Percentiles rank a stretch among this genome's conserved stretches.
These are phyloP conservation scores for Ellobius talpinus DNA, from an alignment of 2,113 vertebrate species.

Conservation along the genomic window DNA sequence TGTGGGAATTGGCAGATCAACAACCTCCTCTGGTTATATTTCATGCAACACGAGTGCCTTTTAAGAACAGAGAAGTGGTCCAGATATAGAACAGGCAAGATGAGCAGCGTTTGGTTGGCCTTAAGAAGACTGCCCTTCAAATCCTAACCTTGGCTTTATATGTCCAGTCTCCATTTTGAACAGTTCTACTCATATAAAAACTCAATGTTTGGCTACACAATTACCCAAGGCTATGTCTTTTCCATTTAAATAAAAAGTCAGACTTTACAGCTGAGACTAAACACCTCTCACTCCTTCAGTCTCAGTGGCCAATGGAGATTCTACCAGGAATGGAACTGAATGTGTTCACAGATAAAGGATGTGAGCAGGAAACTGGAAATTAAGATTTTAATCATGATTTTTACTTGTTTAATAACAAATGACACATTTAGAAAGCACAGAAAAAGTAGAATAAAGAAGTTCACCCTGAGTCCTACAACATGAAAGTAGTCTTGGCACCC, in stretches of 20 bases:
- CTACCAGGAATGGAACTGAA: background rate
- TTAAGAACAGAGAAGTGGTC: rapidly evolving
- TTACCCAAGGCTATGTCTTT: background rate
- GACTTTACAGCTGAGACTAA: background rate
- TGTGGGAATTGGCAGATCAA: background rate
- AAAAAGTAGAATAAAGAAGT: background rate
- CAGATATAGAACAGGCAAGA: background rate
- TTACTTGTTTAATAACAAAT: background rate
- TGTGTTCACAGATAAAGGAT: background rate
- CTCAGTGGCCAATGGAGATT: no score
- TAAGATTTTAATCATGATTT: background rate
- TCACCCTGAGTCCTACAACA: background rate
- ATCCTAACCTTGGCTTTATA: background rate
- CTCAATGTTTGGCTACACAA: background rate
- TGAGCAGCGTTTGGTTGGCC: background rate
- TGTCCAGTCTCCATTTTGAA: background rate
- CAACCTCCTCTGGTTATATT: background rate
- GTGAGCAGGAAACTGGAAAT: background rate
- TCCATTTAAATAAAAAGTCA: constrained; percentile 18
- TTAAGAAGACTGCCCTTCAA: background rate
- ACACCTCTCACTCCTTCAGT: background rate
- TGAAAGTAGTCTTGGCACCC: background rate
- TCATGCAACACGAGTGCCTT: background rate
- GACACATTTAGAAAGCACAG: background rate
- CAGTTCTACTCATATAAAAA: background rate